Conservation (phyloP, 2,888 invertebrate genomes). For the Apamea monoglypha region DNA sequence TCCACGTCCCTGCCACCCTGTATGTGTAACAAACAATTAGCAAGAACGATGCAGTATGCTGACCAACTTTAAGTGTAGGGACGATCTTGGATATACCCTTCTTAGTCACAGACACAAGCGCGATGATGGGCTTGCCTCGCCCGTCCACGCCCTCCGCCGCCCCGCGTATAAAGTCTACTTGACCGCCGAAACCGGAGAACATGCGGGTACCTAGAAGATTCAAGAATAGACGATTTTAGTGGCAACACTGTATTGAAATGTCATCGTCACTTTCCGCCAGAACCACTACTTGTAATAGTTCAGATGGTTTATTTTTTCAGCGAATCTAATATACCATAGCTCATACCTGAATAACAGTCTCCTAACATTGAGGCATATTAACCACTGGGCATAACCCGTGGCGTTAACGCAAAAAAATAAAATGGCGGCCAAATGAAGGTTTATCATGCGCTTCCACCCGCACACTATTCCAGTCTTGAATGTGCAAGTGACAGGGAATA, state of each 20-base stretch:
- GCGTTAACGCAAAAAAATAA: neutral
- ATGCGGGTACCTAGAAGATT: conserved; percentile 89
- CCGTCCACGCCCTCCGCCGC: conserved; percentile 96
- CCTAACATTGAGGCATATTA: neutral
- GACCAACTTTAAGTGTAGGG: conserved; percentile 95
- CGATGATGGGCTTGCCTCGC: conserved; percentile 97
- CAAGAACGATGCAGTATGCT: conserved; percentile 54
- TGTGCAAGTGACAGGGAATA: neutral
- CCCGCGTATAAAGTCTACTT: conserved; percentile 98
- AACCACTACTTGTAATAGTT: neutral
- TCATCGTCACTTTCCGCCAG: neutral
- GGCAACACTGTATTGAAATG: neutral
- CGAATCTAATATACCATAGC: neutral
- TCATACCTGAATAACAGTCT: neutral
- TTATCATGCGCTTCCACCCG: no score
- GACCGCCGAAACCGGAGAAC: conserved; percentile 97
- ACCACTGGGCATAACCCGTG: neutral
- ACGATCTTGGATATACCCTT: conserved; percentile 96
- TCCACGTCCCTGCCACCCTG: no score
- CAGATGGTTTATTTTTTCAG: neutral
- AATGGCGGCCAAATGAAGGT: neutral
- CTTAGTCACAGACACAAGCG: conserved; percentile 94
- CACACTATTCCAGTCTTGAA: neutral
- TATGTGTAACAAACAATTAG: neutral
- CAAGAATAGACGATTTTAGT: neutral